Conservation (phyloP, 2,797 vertebrate genomes). For the Tiaroga cobitis region DNA sequence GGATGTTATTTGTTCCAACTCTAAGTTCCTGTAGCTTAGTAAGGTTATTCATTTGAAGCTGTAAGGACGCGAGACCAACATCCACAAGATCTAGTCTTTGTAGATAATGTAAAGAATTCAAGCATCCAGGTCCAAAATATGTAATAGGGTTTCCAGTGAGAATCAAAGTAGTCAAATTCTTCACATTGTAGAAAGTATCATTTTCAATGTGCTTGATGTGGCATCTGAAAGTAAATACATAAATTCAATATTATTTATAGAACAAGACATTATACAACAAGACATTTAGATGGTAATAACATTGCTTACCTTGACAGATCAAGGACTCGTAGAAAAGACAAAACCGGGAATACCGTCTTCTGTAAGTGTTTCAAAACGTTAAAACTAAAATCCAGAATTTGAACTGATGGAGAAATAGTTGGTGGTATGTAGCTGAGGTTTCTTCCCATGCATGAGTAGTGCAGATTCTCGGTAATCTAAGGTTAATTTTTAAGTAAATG, state of each 20-base stretch:
- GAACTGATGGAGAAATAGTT: neutral
- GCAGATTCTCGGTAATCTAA: neutral
- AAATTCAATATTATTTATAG: neutral
- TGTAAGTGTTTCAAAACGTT: slow-evolving; percentile 21
- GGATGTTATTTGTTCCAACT: slow-evolving; percentile 75
- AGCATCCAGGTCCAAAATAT: slow-evolving; percentile 63
- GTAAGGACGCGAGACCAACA: slow-evolving; percentile 67
- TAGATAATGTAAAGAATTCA: slow-evolving; percentile 70
- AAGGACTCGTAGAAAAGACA: slow-evolving; percentile 8
- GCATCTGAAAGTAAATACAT: slow-evolving; percentile 43
- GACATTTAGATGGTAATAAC: neutral
- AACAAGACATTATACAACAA: neutral
- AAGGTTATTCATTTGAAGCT: slow-evolving; percentile 74
- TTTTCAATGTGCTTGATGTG: slow-evolving; percentile 73
- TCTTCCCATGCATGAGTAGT: neutral
- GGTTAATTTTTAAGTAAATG: neutral
- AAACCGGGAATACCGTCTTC: slow-evolving; percentile 4
- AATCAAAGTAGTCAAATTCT: slow-evolving; percentile 75
- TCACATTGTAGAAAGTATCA: slow-evolving; percentile 74
- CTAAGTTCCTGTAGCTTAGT: slow-evolving; percentile 74
- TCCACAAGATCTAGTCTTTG: slow-evolving; percentile 73
- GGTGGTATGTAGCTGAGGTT: slow-evolving; percentile 14
- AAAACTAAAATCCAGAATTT: slow-evolving; percentile 42
- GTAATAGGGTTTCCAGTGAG: slow-evolving; percentile 80
- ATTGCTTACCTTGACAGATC: slow-evolving; percentile 28